Conservation (phyloP, 1,140 invertebrate genomes). For the Bombus polaris region DNA sequence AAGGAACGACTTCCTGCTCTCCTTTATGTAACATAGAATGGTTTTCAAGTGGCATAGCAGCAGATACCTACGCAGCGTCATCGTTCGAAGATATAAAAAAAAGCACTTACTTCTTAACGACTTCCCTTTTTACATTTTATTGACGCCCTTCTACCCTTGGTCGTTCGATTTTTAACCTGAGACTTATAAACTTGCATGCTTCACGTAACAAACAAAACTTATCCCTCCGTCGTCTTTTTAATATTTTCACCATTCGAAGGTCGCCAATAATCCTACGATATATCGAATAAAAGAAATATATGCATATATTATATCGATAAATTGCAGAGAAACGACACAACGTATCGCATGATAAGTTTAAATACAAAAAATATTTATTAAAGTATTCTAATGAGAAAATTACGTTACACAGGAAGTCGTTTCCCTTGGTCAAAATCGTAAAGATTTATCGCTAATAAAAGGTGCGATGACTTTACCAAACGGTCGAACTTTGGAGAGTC, state of each 20-base stretch:
- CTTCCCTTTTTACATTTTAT: constrained; percentile 43
- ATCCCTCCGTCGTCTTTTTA: neutral
- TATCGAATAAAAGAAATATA: neutral
- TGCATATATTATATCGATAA: neutral
- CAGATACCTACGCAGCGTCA: constrained; percentile 9
- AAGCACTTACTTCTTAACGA: constrained; percentile 30
- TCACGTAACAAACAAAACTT: neutral
- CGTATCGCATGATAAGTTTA: neutral
- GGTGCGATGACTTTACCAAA: constrained; percentile 26
- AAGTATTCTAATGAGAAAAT: constrained; percentile 22
- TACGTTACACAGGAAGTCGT: constrained; percentile 29
- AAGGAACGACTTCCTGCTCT: constrained; percentile 27
- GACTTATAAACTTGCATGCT: neutral
- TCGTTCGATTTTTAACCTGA: neutral
- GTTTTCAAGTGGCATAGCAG: neutral
- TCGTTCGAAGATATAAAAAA: constrained; percentile 33
- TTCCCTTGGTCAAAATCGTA: constrained; percentile 23
- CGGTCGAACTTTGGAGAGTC: no score
- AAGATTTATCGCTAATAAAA: constrained; percentile 64
- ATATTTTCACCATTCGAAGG: neutral
- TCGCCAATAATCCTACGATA: neutral
- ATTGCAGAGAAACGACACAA: neutral
- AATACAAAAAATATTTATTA: neutral
- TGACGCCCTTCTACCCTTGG: neutral
- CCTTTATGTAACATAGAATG: constrained; percentile 31